Percentiles rank a stretch among this genome's conserved stretches.
phyloP scores from a whole-genome alignment of 2,797 vertebrate species.

The Kryptopterus vitreolus region DNA sequence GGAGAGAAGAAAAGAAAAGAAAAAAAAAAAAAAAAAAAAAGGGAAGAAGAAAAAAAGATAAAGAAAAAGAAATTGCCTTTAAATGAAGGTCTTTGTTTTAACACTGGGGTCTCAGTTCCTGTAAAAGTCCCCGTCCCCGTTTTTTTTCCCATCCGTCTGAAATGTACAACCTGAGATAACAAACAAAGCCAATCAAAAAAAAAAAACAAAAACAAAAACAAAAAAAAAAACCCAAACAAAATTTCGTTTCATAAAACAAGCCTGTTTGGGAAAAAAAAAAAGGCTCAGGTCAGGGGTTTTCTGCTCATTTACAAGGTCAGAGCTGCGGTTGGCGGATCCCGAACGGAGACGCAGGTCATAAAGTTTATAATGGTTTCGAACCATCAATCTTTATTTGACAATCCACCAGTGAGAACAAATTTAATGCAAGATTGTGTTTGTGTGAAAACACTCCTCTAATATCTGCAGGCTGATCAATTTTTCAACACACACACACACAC shows the following conservation, averaged over 20 bases:
- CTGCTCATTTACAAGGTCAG: conserved; percentile 28
- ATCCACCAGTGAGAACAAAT: conserved; percentile 78
- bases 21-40: conserved; percentile 13
- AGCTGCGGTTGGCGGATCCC: not conserved
- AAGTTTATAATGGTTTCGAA: conserved; percentile 72
- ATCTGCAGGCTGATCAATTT: conserved; percentile 77
- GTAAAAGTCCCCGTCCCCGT: conserved; percentile 23
- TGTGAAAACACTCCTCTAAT: conserved; percentile 75
- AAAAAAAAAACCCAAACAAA: conserved; percentile 22
- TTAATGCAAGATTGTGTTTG: conserved; percentile 80
- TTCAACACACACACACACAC: conserved; percentile 64
- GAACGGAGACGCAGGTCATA: conserved; percentile 62
- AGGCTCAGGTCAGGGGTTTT: conserved; percentile 23
- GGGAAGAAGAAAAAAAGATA: conserved; percentile 44
- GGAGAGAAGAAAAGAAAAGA: conserved; percentile 31
- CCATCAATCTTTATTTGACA: conserved; percentile 72
- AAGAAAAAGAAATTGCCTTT: not conserved
- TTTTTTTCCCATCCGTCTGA: conserved; percentile 38
- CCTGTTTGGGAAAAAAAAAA: conserved; percentile 18
- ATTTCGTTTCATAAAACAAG: conserved; percentile 35
- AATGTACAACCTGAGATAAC: conserved; percentile 53
- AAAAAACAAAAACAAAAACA: no score
- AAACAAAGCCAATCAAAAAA: conserved; percentile 41
- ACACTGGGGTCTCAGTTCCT: conserved; percentile 23
- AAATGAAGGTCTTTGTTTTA: conserved; percentile 33